Evolutionary conservation across 2,888 invertebrate genomes (phyloP).

Genomic region (Lymantria monacha): DNA sequence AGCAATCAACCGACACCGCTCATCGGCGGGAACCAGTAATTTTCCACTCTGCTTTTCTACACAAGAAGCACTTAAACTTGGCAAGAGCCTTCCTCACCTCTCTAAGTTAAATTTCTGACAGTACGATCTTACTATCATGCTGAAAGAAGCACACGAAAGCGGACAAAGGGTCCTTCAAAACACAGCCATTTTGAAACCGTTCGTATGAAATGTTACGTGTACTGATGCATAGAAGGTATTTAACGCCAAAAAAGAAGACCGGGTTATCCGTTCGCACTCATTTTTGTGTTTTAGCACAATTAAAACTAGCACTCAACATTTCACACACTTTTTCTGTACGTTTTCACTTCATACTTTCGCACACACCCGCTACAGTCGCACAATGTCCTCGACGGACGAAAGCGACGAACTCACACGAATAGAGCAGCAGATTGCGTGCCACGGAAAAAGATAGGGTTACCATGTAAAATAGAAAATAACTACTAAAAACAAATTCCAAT

Average conservation of each 20-base stretch:
- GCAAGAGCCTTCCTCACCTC: conserved; percentile 79
- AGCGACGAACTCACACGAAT: conserved; percentile 66
- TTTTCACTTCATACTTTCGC: conserved; percentile 82
- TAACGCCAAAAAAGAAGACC: conserved; percentile 46
- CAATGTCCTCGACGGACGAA: conserved; percentile 66
- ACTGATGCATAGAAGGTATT: conserved; percentile 61
- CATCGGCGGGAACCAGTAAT: conserved; percentile 69
- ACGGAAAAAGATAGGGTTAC: conserved; percentile 26
- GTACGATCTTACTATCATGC: conserved; percentile 86
- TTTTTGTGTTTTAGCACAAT: conserved; percentile 74
- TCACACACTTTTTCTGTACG: conserved; percentile 76
- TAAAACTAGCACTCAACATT: conserved; percentile 80
- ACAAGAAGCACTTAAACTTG: conserved; percentile 44
- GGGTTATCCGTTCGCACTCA: conserved; percentile 78
- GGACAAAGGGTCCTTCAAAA: conserved; percentile 86
- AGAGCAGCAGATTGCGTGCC: conserved; percentile 27
- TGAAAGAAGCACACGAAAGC: conserved; percentile 84
- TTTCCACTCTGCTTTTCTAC: conserved; percentile 61
- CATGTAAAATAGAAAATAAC: conserved; percentile 13
- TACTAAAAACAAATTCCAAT: too few species aligned
- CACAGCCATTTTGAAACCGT: conserved; percentile 88
- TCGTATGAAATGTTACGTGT: conserved; percentile 77
- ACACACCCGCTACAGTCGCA: conserved; percentile 79
- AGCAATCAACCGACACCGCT: conserved; percentile 67
- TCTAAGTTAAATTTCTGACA: conserved; percentile 83